These are phyloP conservation scores for Peromyscus eremicus DNA, from an alignment of 2,797 vertebrate species.

Conservation along the genomic window DNA sequence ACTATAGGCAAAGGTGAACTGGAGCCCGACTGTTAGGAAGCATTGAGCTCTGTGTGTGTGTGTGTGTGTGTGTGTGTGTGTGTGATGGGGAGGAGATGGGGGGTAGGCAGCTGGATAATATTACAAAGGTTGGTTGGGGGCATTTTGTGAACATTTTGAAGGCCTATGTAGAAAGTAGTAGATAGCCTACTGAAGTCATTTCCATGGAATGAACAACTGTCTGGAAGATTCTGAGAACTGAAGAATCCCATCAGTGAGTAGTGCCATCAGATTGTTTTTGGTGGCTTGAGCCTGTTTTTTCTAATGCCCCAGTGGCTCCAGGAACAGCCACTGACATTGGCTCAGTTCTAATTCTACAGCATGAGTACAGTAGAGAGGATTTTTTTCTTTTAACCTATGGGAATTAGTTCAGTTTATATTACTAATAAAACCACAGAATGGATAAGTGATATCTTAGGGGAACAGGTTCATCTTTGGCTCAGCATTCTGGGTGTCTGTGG, in stretches of 20 bases:
- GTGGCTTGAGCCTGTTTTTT: background rate
- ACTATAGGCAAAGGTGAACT: background rate
- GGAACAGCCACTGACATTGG: background rate
- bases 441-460: background rate
- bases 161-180: background rate
- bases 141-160: background rate
- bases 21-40: background rate
- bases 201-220: background rate
- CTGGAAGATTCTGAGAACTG: slow-evolving; percentile 45
- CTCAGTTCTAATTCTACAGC: background rate
- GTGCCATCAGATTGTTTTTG: background rate
- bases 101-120: background rate
- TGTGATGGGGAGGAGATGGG: background rate
- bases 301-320: background rate
- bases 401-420: background rate
- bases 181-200: no score
- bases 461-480: background rate
- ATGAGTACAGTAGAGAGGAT: background rate
- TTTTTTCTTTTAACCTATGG: background rate
- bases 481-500: background rate
- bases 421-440: background rate
- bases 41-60: background rate
- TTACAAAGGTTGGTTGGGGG: background rate
- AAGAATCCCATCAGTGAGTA: background rate
- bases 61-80: background rate